A percentile compares a stretch with the other conserved stretches of the same genome.
Evolutionary conservation across 1,140 invertebrate species (phyloP).

Genomic region (Lucilia cuprina): DNA sequence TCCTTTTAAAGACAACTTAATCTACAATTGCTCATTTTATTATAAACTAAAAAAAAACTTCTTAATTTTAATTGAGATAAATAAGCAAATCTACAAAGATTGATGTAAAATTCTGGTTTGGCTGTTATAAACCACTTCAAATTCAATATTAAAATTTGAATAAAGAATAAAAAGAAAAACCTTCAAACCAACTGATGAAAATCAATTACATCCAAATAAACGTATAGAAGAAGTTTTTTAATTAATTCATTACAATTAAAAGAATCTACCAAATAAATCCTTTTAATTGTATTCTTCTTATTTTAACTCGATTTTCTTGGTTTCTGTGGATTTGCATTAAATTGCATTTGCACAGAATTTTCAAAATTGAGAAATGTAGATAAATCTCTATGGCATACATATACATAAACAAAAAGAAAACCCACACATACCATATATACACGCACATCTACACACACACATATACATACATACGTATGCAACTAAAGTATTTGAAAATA

Average conservation of each 20-base stretch:
- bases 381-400: background rate
- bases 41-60: no score
- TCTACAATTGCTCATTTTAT: no score
- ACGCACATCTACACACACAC: background rate
- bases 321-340: slow-evolving; percentile 26
- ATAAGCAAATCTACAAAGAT: slow-evolving; percentile 12
- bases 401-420: background rate
- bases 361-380: slow-evolving; percentile 18
- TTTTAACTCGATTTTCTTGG: slow-evolving; percentile 11
- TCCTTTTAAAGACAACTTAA: no score
- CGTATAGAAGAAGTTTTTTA: slow-evolving; percentile 2
- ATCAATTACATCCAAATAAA: background rate
- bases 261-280: slow-evolving; percentile 1
- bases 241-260: slow-evolving; percentile 28
- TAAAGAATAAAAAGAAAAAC: background rate
- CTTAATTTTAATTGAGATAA: slow-evolving; percentile 9
- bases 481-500: background rate
- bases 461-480: background rate
- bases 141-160: background rate
- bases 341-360: slow-evolving; percentile 17
- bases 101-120: slow-evolving; percentile 7
- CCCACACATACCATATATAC: no score
- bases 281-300: background rate
- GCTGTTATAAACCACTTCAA: slow-evolving; percentile 5
- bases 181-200: background rate